These are phyloP conservation scores for Teinopalpus imperialis DNA, from an alignment of 2,888 invertebrate species.

Conservation along the genomic window DNA sequence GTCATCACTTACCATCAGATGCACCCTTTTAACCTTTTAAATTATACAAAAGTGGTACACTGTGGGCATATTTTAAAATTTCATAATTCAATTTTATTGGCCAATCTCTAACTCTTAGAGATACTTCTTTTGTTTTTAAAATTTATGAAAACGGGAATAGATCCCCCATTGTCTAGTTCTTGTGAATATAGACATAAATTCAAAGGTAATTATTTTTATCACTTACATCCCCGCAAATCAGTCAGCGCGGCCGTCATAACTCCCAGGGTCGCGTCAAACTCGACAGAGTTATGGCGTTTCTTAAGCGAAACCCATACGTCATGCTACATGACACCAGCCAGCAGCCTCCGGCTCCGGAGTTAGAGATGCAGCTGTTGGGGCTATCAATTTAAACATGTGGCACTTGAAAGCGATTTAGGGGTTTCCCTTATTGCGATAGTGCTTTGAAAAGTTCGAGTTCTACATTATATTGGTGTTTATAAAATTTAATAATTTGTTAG, in stretches of 20 bases:
- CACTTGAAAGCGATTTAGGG: background rate
- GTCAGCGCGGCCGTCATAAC: slow-evolving; percentile 64
- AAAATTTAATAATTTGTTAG: too few relatives aligned
- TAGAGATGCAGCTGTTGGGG: background rate
- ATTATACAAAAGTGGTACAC: too few relatives aligned
- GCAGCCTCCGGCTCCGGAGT: background rate
- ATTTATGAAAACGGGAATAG: too few relatives aligned
- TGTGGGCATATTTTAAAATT: too few relatives aligned
- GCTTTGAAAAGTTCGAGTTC: too few relatives aligned
- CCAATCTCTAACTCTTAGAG: too few relatives aligned
- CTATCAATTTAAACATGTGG: slow-evolving; percentile 18
- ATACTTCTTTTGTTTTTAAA: too few relatives aligned
- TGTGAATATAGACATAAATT: background rate
- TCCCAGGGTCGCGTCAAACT: slow-evolving; percentile 56
- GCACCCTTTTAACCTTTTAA: too few relatives aligned
- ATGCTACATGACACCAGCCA: background rate
- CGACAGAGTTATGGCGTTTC: slow-evolving; percentile 73
- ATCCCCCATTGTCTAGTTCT: background rate
- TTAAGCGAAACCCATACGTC: slow-evolving; percentile 51
- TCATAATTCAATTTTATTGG: too few relatives aligned
- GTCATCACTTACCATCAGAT: too few relatives aligned
- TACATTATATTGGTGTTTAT: too few relatives aligned
- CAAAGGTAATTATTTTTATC: slow-evolving; percentile 11
- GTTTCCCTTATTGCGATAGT: too few relatives aligned
- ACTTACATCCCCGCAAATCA: slow-evolving; percentile 54